phyloP scores from a whole-genome alignment of 2,797 vertebrate species.

The Dicrostonyx torquatus region DNA sequence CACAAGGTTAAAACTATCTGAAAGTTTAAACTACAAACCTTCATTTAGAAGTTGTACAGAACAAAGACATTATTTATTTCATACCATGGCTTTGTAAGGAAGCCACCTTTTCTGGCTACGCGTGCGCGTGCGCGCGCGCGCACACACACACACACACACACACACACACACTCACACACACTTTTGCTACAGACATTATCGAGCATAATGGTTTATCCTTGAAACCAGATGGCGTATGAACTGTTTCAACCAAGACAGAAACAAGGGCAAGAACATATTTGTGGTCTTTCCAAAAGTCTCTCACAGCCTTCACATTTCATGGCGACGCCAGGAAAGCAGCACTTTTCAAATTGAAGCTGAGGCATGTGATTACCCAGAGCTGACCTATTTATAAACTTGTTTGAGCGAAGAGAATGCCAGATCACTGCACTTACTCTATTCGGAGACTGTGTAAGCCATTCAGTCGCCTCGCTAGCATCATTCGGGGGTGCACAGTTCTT shows the following conservation, averaged over 20 bases:
- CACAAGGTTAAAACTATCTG: not conserved
- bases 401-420: not conserved
- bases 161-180: not conserved
- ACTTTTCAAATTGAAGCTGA: slow-evolving; percentile 42
- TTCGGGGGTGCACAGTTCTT: not conserved
- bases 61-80: not conserved
- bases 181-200: slow-evolving; percentile 7
- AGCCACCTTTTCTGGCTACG: not conserved
- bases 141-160: no score
- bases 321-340: slow-evolving; percentile 48
- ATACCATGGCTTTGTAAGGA: not conserved
- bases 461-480: not conserved
- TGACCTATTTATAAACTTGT: slow-evolving; percentile 58
- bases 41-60: slow-evolving; percentile 6
- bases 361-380: slow-evolving; percentile 57
- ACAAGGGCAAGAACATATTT: slow-evolving; percentile 54
- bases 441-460: not conserved
- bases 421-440: not conserved
- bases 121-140: no score
- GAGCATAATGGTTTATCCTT: slow-evolving; percentile 45
- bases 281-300: slow-evolving; percentile 73
- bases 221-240: slow-evolving; percentile 69
- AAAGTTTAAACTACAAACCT: not conserved
- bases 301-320: slow-evolving; percentile 68
- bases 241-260: slow-evolving; percentile 66